phyloP scores from a whole-genome alignment of 2,888 invertebrate species.

The Scaptomyza caliginosa region DNA sequence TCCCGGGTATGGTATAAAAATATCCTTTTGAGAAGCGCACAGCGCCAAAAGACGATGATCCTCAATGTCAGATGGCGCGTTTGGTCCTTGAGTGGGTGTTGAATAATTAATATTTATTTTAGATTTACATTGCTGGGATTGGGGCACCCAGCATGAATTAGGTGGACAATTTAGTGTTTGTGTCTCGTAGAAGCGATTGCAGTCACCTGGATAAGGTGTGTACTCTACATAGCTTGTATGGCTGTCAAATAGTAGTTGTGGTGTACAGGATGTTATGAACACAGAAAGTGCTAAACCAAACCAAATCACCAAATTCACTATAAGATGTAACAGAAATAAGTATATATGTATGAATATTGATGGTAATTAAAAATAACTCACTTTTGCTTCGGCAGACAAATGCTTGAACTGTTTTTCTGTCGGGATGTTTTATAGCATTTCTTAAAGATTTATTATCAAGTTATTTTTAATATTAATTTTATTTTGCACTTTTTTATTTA shows the following conservation, averaged over 20 bases:
- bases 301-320: constrained; percentile 31
- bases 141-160: constrained; percentile 34
- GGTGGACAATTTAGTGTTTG: constrained; percentile 25
- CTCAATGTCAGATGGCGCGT: not conserved
- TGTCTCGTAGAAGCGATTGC: constrained; percentile 37
- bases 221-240: not conserved
- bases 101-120: constrained; percentile 1
- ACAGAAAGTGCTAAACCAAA: constrained; percentile 1
- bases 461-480: not conserved
- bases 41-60: not conserved
- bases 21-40: constrained; percentile 14
- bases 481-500: not conserved
- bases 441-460: not conserved
- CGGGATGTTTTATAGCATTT: constrained; percentile 23
- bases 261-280: not conserved
- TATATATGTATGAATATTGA: too few relatives aligned
- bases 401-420: not conserved
- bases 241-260: not conserved
- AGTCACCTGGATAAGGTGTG: constrained; percentile 39
- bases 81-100: accelerated
- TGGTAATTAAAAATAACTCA: constrained; percentile 3
- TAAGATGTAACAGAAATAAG: not conserved
- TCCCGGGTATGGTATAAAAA: constrained; percentile 44
- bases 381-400: constrained; percentile 18
- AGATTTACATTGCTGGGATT: constrained; percentile 36